Percentiles rank a stretch among this genome's conserved stretches.
These are phyloP conservation scores for Tetheella fluctuosa DNA, from an alignment of 2,888 invertebrate species.

Conservation along the genomic window DNA sequence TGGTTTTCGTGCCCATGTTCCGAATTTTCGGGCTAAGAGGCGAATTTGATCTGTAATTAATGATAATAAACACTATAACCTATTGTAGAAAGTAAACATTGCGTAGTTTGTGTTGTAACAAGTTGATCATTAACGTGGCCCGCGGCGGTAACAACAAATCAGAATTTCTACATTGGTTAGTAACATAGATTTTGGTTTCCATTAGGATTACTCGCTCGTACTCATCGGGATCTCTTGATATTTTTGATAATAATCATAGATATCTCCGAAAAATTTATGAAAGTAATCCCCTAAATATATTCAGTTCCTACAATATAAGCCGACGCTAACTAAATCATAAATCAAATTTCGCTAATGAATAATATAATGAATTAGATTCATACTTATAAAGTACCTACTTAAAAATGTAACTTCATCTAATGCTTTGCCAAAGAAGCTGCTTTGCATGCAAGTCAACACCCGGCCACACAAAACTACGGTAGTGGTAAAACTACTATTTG, in stretches of 20 bases:
- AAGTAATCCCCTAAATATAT: too few relatives aligned
- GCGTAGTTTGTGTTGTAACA: slow-evolving; percentile 4
- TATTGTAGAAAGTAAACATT: slow-evolving; percentile 11
- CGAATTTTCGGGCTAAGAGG: slow-evolving; percentile 86
- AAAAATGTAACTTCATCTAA: slow-evolving; percentile 52
- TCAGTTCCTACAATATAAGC: too few relatives aligned
- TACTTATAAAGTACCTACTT: slow-evolving; percentile 32
- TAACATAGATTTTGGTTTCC: background rate
- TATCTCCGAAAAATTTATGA: too few relatives aligned
- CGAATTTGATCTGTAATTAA: slow-evolving; percentile 83
- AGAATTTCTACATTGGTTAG: slow-evolving; percentile 3
- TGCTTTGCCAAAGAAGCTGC: slow-evolving; percentile 62
- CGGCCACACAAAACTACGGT: slow-evolving; percentile 47
- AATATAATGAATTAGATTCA: too few relatives aligned
- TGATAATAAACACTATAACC: slow-evolving; percentile 3
- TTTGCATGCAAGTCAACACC: slow-evolving; percentile 64
- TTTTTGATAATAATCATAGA: too few relatives aligned
- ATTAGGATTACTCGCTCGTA: background rate
- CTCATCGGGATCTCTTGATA: background rate
- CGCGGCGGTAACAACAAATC: slow-evolving; percentile 6
- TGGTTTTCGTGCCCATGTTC: slow-evolving; percentile 77
- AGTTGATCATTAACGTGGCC: background rate
- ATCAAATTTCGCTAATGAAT: slow-evolving; percentile 18
- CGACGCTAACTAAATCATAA: too few relatives aligned
- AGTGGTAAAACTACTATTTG: slow-evolving; percentile 36